These are phyloP conservation scores for Brachypalpus laphriformis DNA, from an alignment of 2,888 invertebrate species.

Conservation along the genomic window DNA sequence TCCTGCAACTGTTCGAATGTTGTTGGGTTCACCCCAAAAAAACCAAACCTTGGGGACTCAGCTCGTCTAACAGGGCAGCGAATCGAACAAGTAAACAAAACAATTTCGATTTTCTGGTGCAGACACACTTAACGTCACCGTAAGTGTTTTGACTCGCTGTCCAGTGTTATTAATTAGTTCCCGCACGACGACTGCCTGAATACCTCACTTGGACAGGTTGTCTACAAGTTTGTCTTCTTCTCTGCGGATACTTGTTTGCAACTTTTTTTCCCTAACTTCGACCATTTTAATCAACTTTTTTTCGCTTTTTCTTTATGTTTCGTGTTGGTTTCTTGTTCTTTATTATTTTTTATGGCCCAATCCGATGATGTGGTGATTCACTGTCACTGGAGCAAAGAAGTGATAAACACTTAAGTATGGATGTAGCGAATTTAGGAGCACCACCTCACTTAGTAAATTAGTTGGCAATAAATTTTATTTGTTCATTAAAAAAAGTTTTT, in stretches of 20 bases:
- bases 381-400: neutral
- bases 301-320: neutral
- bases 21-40: conserved; percentile 5
- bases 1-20: neutral
- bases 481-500: neutral
- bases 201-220: conserved; percentile 35
- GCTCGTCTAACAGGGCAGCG: neutral
- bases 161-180: conserved; percentile 28
- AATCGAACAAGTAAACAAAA: neutral
- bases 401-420: conserved; percentile 3
- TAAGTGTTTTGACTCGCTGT: conserved; percentile 17
- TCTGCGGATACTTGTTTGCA: neutral
- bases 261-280: neutral
- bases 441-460: neutral
- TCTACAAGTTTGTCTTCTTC: conserved; percentile 41
- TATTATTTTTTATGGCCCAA: conserved; percentile 4
- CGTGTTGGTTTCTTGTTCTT: neutral
- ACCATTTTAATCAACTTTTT: neutral
- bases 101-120: neutral
- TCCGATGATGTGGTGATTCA: conserved; percentile 8
- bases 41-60: conserved; percentile 12
- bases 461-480: neutral
- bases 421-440: neutral
- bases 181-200: neutral
- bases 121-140: conserved; percentile 18